phyloP scores from a whole-genome alignment of 2,888 invertebrate species.

The Chorisops tibialis region DNA sequence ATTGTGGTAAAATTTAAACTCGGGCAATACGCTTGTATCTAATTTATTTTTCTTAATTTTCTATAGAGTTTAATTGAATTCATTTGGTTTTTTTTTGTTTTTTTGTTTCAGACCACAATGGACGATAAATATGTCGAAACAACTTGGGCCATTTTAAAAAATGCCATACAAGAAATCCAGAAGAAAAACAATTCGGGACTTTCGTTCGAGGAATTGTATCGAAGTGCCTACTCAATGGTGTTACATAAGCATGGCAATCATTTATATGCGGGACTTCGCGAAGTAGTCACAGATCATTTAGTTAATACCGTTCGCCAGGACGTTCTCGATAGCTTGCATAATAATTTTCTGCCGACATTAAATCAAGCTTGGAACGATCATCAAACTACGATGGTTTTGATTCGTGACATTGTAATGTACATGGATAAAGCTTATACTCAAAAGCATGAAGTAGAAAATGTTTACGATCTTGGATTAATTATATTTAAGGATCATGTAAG shows the following conservation, averaged over 20 bases:
- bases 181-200: conserved; percentile 99
- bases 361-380: conserved; percentile 99
- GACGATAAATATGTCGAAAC: conserved; percentile 98
- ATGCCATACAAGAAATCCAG: conserved; percentile 99
- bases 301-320: conserved; percentile 93
- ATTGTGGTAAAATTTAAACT: conserved; percentile 42
- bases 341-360: conserved; percentile 92
- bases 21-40: background rate
- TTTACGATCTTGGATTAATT: conserved; percentile 96
- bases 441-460: conserved; percentile 97
- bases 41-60: background rate
- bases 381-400: conserved; percentile 99
- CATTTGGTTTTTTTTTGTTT: background rate
- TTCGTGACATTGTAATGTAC: conserved; percentile 99
- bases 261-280: conserved; percentile 95
- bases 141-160: conserved; percentile 95
- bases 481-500: conserved; percentile 94
- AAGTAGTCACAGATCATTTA: conserved; percentile 96
- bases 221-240: conserved; percentile 99
- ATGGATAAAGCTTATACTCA: conserved; percentile 99
- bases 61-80: background rate
- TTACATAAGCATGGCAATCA: conserved; percentile 98
- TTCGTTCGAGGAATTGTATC: conserved; percentile 98
- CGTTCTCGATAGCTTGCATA: conserved; percentile 88
- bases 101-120: conserved; percentile 84